Conservation (phyloP, 1,140 invertebrate genomes). For the Melitaea cinxia region DNA sequence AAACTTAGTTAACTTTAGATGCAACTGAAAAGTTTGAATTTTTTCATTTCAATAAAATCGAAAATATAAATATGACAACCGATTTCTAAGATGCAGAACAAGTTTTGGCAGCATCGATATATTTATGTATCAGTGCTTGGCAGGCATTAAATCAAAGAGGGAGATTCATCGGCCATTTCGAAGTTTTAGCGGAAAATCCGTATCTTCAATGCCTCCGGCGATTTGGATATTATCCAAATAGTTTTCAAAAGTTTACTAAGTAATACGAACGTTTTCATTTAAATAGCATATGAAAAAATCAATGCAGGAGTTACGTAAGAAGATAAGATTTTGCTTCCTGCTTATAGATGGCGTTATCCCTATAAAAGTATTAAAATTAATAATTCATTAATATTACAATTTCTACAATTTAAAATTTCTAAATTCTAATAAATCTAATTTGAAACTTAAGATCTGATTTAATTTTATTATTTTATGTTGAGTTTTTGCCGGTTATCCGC, state of each 20-base stretch:
- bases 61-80: neutral
- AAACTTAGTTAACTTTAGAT: no score
- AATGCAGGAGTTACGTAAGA: no score
- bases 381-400: no score
- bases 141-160: slow-evolving; percentile 23
- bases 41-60: neutral
- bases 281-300: no score
- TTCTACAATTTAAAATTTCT: no score
- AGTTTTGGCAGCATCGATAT: slow-evolving; percentile 11
- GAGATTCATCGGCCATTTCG: slow-evolving; percentile 26
- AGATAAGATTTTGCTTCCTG: neutral
- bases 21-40: neutral
- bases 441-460: no score
- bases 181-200: slow-evolving; percentile 26
- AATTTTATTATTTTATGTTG: no score
- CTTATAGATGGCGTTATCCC: neutral
- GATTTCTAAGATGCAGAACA: slow-evolving; percentile 5
- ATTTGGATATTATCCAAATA: slow-evolving; percentile 30
- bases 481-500: no score
- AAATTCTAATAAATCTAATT: no score
- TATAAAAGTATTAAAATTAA: no score
- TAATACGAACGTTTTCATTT: neutral
- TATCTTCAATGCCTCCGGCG: slow-evolving; percentile 16
- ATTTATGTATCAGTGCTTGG: slow-evolving; percentile 15
- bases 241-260: slow-evolving; percentile 10